Evolutionary conservation across 2,888 invertebrate genomes (phyloP).

Genomic region (Drosophila subquinaria): DNA sequence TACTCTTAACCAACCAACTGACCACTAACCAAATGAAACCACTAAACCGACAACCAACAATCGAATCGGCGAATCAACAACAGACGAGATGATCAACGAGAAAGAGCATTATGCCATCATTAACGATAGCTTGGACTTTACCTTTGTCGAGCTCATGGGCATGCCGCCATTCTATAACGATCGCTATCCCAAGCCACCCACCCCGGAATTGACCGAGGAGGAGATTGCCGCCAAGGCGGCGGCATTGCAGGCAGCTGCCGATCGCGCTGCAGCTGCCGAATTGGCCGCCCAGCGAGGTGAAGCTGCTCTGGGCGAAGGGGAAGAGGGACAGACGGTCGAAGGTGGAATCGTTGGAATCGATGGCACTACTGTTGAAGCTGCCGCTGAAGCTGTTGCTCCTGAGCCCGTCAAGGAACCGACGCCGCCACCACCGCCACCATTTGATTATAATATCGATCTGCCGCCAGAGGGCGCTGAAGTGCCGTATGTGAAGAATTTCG

Average conservation of each 20-base stretch:
- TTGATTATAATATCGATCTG: constrained; percentile 85
- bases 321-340: constrained; percentile 65
- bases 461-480: constrained; percentile 86
- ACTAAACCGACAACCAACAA: constrained; percentile 27
- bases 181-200: constrained; percentile 85
- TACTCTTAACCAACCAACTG: constrained; percentile 41
- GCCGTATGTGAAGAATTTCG: constrained; percentile 85
- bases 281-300: constrained; percentile 77
- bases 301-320: constrained; percentile 42
- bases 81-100: constrained; percentile 94
- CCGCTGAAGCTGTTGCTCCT: constrained; percentile 24
- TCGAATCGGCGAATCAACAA: background rate
- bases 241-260: constrained; percentile 57
- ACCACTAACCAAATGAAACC: constrained; percentile 36
- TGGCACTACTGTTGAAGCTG: constrained; percentile 41
- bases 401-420: constrained; percentile 81
- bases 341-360: constrained; percentile 46
- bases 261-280: constrained; percentile 32
- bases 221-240: constrained; percentile 81
- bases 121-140: constrained; percentile 96
- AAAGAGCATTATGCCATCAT: constrained; percentile 97
- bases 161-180: constrained; percentile 86
- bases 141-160: constrained; percentile 93
- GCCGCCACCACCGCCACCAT: constrained; percentile 85
- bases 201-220: constrained; percentile 85